Conservation (phyloP, 2,888 invertebrate species). For the Bimastos eiseni region DNA sequence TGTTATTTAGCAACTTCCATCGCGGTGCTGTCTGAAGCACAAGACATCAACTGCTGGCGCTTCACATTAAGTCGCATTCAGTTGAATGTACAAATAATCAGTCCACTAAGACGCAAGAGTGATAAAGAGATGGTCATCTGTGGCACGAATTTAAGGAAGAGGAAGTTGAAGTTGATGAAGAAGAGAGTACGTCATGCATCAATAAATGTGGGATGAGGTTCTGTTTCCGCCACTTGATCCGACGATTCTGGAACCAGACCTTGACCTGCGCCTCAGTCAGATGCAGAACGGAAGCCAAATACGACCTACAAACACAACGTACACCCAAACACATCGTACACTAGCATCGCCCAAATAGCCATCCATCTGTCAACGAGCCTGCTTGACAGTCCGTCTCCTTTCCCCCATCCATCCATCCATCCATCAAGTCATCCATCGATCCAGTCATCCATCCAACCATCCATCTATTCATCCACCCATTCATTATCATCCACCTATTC, state of each 20-base stretch:
- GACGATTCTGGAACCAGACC: constrained; percentile 63
- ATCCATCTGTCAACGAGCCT: too few relatives aligned
- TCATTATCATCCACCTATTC: too few relatives aligned
- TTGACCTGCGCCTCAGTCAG: constrained; percentile 84
- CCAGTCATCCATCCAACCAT: neutral
- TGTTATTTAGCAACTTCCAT: too few relatives aligned
- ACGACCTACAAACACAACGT: constrained; percentile 61
- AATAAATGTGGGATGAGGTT: constrained; percentile 67
- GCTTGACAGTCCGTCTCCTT: too few relatives aligned
- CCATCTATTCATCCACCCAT: neutral
- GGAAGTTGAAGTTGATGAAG: neutral
- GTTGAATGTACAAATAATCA: too few relatives aligned
- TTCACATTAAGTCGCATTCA: too few relatives aligned
- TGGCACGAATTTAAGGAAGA: neutral
- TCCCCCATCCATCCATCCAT: neutral
- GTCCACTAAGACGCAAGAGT: too few relatives aligned
- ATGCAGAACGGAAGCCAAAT: constrained; percentile 83
- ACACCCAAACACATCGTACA: neutral
- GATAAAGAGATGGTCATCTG: neutral
- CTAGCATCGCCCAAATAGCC: too few relatives aligned
- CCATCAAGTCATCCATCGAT: too few relatives aligned
- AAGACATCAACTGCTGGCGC: too few relatives aligned
- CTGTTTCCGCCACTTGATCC: constrained; percentile 94
- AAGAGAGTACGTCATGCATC: neutral
- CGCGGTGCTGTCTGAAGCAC: too few relatives aligned